Evolutionary conservation across 2,113 vertebrate species (phyloP).

Genomic region (Lichenostomus cassidix): DNA sequence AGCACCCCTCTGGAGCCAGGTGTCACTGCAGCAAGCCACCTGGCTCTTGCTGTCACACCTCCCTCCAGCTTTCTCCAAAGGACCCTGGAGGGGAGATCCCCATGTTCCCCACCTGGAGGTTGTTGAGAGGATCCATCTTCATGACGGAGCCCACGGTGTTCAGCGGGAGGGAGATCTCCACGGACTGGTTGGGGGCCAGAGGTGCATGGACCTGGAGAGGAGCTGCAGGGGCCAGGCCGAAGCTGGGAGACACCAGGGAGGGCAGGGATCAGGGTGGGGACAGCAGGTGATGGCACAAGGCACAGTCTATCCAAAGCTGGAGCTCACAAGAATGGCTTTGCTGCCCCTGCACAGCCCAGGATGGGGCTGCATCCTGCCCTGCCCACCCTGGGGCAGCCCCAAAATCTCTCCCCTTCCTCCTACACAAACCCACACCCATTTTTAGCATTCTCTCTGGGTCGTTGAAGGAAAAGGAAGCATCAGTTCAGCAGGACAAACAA

Average conservation of each 20-base stretch:
- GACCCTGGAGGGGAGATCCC: neutral
- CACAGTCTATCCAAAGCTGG: rapidly evolving
- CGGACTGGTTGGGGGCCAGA: constrained; percentile 90
- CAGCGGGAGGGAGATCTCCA: constrained; percentile 90
- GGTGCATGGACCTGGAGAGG: constrained; percentile 92
- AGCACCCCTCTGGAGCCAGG: neutral
- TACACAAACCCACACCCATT: neutral
- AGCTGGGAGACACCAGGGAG: constrained; percentile 74
- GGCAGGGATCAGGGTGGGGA: neutral
- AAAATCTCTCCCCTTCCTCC: neutral
- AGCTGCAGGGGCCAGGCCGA: constrained; percentile 92
- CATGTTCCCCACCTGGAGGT: constrained; percentile 83
- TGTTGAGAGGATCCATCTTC: constrained; percentile 99
- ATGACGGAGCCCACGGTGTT: constrained; percentile 91
- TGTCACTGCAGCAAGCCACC: neutral
- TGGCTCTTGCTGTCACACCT: neutral
- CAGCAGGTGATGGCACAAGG: neutral
- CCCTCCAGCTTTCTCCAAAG: neutral
- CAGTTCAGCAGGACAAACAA: neutral
- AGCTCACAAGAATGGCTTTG: neutral
- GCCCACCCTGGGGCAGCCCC: neutral
- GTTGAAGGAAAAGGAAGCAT: neutral
- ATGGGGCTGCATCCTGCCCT: neutral
- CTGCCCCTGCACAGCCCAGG: neutral
- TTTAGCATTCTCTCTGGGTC: neutral